These are phyloP conservation scores for Panonychus citri DNA, from an alignment of 1,140 invertebrate genomes.

Conservation along the genomic window DNA sequence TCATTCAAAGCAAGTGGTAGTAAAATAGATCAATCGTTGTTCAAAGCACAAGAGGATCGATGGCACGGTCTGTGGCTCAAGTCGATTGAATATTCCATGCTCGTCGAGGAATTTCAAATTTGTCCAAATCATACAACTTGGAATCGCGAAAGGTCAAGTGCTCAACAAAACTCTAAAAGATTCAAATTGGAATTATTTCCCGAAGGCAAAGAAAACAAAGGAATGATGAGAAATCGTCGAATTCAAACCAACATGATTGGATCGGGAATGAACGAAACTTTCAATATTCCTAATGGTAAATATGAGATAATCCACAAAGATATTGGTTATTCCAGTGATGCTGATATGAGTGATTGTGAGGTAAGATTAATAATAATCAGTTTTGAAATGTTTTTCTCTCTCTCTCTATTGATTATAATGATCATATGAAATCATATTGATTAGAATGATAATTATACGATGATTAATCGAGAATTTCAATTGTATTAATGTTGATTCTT, in stretches of 20 bases:
- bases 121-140: constrained; percentile 5
- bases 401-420: neutral
- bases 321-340: constrained; percentile 11
- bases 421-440: no score
- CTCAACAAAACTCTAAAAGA: neutral
- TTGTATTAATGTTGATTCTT: neutral
- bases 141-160: neutral
- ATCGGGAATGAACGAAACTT: neutral
- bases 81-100: constrained; percentile 8
- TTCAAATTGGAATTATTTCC: neutral
- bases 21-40: neutral
- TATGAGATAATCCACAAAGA: constrained; percentile 11
- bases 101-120: constrained; percentile 6
- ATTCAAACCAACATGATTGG: constrained; percentile 1
- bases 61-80: constrained; percentile 7
- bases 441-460: no score
- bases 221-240: neutral
- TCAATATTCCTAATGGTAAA: neutral
- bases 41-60: neutral
- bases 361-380: no score
- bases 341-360: constrained; percentile 11
- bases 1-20: constrained; percentile 2
- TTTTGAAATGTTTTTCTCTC: no score
- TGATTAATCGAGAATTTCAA: neutral
- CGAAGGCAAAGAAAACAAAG: neutral